phyloP scores from a whole-genome alignment of 2,113 vertebrate species.

The Nibea coibor region DNA sequence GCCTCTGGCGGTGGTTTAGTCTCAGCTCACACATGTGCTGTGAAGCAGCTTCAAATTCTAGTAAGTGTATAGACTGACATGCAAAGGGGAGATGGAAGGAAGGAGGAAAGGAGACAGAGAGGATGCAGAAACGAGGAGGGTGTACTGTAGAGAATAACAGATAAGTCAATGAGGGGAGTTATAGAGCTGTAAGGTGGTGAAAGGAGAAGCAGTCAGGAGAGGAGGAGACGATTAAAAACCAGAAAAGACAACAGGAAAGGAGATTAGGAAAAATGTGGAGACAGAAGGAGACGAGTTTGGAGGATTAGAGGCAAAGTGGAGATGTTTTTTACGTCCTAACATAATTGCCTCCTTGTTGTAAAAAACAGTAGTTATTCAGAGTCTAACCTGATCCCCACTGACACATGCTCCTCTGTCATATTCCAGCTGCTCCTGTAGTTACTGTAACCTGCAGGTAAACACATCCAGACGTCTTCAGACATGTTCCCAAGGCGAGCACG shows the following conservation, averaged over 20 bases:
- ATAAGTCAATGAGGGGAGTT: not conserved
- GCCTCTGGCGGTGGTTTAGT: slow-evolving; percentile 26
- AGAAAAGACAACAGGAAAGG: not conserved
- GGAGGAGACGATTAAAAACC: not conserved
- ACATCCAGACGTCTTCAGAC: slow-evolving; percentile 57
- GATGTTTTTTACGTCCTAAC: not conserved
- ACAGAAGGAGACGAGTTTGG: not conserved
- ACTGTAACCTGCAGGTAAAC: slow-evolving; percentile 56
- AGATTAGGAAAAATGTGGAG: too few relatives aligned
- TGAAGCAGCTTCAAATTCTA: slow-evolving; percentile 27
- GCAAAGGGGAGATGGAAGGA: not conserved
- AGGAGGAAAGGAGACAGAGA: not conserved
- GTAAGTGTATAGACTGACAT: not conserved
- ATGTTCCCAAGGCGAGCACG: slow-evolving; percentile 31
- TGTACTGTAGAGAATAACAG: too few relatives aligned
- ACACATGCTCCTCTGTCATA: slow-evolving; percentile 22
- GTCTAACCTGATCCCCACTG: slow-evolving; percentile 22
- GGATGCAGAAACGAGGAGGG: not conserved
- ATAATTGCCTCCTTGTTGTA: not conserved
- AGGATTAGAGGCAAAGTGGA: not conserved
- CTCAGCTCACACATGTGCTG: slow-evolving; percentile 8
- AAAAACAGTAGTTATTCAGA: slow-evolving; percentile 2
- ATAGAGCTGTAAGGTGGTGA: not conserved
- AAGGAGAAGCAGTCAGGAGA: not conserved
- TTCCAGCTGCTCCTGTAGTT: slow-evolving; percentile 24